Evolutionary conservation across 35 echinoderm and acorn worm species (phyloP).

Genomic region (Antedon bifida): DNA sequence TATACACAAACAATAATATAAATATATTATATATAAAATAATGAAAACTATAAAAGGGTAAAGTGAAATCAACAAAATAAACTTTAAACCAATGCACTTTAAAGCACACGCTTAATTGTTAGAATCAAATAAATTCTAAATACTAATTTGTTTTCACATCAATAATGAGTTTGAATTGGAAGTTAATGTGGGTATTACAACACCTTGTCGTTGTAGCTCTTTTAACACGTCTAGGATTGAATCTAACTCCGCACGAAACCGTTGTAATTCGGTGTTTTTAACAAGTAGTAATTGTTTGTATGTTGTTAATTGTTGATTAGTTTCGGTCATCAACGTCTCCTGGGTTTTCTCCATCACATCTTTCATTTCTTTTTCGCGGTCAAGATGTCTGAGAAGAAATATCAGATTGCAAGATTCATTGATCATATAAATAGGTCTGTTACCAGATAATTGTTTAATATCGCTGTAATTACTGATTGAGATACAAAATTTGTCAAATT

Average conservation of each 20-base stretch:
- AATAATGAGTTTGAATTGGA: background rate
- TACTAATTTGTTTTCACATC: background rate
- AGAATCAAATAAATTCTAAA: too few species aligned
- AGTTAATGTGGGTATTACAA: slow-evolving; percentile 31
- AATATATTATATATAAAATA: too few species aligned
- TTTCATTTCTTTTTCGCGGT: slow-evolving; percentile 52
- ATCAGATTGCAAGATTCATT: background rate
- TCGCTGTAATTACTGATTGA: too few species aligned
- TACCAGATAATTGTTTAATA: too few species aligned
- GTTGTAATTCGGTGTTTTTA: slow-evolving; percentile 88
- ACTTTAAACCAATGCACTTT: too few species aligned
- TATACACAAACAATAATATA: too few species aligned
- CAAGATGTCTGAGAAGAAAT: slow-evolving; percentile 19
- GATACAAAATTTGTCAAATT: too few species aligned
- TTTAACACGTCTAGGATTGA: slow-evolving; percentile 62
- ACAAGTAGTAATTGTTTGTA: slow-evolving; percentile 26
- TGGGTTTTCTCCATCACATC: slow-evolving; percentile 51
- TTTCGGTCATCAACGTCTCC: slow-evolving; percentile 39
- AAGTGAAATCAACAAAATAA: too few species aligned
- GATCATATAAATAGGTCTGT: background rate
- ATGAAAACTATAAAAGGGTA: too few species aligned
- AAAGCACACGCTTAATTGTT: too few species aligned
- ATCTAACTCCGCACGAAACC: slow-evolving; percentile 72
- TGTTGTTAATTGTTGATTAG: slow-evolving; percentile 45
- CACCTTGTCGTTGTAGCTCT: slow-evolving; percentile 77